A percentile compares a stretch with the other conserved stretches of the same genome.
phyloP scores from a whole-genome alignment of 2,797 vertebrate genomes.

The Tarsius wallacei region DNA sequence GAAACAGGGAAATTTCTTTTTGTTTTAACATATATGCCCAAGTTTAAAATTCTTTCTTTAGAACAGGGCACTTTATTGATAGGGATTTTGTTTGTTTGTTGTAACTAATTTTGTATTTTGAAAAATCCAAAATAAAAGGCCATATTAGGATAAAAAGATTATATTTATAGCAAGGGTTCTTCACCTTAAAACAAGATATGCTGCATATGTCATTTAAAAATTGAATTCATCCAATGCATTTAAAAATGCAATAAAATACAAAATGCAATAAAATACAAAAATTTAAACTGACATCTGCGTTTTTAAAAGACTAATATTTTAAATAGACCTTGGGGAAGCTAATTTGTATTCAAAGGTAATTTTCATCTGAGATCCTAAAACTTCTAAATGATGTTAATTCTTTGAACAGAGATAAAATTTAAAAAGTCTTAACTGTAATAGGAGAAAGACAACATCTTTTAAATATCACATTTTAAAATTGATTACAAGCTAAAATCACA shows the following conservation, averaged over 20 bases:
- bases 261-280: not conserved
- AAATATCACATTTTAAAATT: not conserved
- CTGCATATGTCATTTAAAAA: not conserved
- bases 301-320: conserved; percentile 28
- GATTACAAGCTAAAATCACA: not conserved
- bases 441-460: not conserved
- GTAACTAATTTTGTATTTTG: not conserved
- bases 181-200: conserved; percentile 31
- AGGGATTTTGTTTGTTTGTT: not conserved
- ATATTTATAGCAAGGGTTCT: not conserved
- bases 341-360: conserved; percentile 50
- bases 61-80: not conserved
- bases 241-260: not conserved
- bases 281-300: not conserved
- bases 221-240: not conserved
- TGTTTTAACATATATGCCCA: not conserved
- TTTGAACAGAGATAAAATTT: conserved; percentile 49
- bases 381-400: conserved; percentile 44
- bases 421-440: not conserved
- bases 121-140: conserved; percentile 46
- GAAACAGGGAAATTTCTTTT: not conserved
- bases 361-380: conserved; percentile 3
- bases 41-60: conserved; percentile 23
- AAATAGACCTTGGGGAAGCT: not conserved
- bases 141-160: not conserved